Conservation (phyloP, 2,888 invertebrate species). For the Meiosimyza decipiens region DNA sequence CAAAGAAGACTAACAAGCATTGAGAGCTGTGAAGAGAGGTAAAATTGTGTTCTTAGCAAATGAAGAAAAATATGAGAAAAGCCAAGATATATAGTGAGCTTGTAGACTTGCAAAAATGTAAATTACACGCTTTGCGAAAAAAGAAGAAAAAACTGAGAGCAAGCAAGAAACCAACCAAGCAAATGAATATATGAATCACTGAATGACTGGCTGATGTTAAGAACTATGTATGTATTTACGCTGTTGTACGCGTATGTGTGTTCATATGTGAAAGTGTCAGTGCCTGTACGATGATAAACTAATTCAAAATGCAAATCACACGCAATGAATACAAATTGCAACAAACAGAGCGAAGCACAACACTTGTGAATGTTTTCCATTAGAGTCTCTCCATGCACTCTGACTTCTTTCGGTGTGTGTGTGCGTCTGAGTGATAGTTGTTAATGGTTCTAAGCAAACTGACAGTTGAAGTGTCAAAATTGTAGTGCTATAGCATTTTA, state of each 20-base stretch:
- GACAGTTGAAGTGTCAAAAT: slow-evolving; percentile 40
- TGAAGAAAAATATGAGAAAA: background rate
- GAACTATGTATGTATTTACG: background rate
- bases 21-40: background rate
- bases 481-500: slow-evolving; percentile 17
- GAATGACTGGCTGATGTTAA: slow-evolving; percentile 12
- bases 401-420: too few species aligned
- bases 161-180: slow-evolving; percentile 15
- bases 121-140: slow-evolving; percentile 12
- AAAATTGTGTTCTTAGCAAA: background rate
- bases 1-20: background rate
- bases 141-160: background rate
- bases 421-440: background rate
- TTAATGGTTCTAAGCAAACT: slow-evolving; percentile 20
- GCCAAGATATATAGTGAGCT: background rate
- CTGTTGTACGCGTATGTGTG: background rate
- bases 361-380: background rate
- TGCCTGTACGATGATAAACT: slow-evolving; percentile 23
- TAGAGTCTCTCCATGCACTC: too few species aligned
- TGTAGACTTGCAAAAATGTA: background rate
- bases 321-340: slow-evolving; percentile 32
- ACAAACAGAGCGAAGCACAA: background rate
- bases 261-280: slow-evolving; percentile 8
- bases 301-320: slow-evolving; percentile 42
- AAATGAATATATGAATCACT: slow-evolving; percentile 23